Conservation (phyloP, 2,888 invertebrate genomes). For the Nemapogon koenigi region DNA sequence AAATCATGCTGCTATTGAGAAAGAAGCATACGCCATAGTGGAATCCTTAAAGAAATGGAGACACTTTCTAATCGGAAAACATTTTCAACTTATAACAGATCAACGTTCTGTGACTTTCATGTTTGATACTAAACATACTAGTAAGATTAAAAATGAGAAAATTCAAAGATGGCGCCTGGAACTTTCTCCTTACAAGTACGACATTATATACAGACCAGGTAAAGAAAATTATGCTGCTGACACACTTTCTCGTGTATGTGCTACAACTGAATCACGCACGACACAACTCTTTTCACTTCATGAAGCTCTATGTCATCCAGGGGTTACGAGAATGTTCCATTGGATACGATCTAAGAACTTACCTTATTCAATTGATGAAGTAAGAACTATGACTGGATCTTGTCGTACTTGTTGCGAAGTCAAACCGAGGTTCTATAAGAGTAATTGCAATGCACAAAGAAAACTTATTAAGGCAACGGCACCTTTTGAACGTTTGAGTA, state of each 20-base stretch:
- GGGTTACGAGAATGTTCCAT: constrained; percentile 1
- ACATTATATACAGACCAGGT: too few relatives aligned
- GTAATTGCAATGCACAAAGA: background rate
- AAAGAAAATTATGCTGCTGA: too few relatives aligned
- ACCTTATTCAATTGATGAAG: background rate
- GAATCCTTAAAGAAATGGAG: constrained; percentile 3
- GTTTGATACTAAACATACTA: too few relatives aligned
- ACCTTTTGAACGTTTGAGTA: constrained; percentile 15
- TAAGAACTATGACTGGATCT: background rate
- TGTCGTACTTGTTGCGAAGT: background rate
- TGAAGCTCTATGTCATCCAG: constrained; percentile 1
- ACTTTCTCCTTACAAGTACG: too few relatives aligned
- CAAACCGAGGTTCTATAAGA: background rate
- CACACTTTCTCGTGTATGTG: too few relatives aligned
- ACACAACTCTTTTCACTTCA: too few relatives aligned
- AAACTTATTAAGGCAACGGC: constrained; percentile 13
- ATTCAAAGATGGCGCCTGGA: too few relatives aligned
- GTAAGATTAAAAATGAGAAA: too few relatives aligned
- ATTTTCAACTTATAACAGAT: background rate
- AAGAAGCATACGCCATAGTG: constrained; percentile 7
- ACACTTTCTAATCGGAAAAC: background rate
- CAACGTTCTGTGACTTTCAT: background rate
- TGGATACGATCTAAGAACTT: background rate
- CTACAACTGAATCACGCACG: too few relatives aligned
- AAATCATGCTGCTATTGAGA: constrained; percentile 2